These are phyloP conservation scores for Anguilla pacifica DNA, from an alignment of 2,797 vertebrate genomes.

Conservation along the genomic window DNA sequence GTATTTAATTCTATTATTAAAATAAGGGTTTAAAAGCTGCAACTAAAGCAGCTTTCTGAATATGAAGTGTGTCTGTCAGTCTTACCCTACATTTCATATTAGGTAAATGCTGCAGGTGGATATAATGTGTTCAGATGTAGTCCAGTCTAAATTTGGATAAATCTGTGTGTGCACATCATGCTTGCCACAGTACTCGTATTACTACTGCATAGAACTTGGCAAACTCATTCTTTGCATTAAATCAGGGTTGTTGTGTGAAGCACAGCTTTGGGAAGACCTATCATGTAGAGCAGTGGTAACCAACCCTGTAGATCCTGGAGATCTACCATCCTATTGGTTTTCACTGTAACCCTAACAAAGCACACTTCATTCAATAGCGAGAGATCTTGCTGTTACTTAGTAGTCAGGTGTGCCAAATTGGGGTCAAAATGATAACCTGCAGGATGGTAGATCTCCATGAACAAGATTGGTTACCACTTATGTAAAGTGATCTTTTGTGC, in stretches of 20 bases:
- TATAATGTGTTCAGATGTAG: not conserved
- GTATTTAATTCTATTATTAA: not conserved
- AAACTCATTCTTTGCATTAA: not conserved
- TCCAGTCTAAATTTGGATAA: not conserved
- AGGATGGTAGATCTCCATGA: no score
- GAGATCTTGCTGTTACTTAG: no score
- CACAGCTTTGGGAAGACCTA: not conserved
- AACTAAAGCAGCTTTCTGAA: not conserved
- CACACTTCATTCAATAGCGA: no score
- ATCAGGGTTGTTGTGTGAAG: not conserved
- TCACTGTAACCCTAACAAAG: no score
- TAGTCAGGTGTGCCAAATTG: no score
- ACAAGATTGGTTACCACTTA: no score
- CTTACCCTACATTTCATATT: not conserved
- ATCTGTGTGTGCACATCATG: not conserved
- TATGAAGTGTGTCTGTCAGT: slow-evolving; percentile 1
- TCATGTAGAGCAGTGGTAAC: not conserved
- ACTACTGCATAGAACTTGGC: not conserved
- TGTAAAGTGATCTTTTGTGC: not conserved
- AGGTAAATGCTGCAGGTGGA: not conserved
- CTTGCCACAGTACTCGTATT: not conserved
- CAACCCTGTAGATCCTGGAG: no score
- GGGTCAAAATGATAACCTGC: no score
- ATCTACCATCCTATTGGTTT: no score
- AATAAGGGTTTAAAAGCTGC: not conserved